These are phyloP conservation scores for Poecilia gillii DNA, from an alignment of 2,797 vertebrate species.

Conservation along the genomic window DNA sequence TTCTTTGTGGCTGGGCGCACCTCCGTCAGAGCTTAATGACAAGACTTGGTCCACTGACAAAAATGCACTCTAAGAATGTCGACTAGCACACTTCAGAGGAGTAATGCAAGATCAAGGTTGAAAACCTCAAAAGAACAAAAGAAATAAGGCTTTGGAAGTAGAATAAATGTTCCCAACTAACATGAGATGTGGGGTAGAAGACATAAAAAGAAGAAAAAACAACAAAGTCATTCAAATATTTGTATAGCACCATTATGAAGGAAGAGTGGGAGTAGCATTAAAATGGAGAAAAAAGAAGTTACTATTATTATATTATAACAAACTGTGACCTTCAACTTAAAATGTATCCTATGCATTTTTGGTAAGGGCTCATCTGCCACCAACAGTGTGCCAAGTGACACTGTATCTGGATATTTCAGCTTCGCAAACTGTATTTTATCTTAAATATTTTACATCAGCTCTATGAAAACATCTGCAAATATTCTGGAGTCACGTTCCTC, in stretches of 20 bases:
- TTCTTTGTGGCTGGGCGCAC: constrained; percentile 62
- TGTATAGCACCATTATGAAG: not conserved
- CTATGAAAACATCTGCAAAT: not conserved
- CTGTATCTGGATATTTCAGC: not conserved
- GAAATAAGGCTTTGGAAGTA: not conserved
- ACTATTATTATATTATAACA: not conserved
- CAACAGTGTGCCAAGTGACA: not conserved
- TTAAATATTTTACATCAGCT: not conserved
- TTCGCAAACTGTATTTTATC: not conserved
- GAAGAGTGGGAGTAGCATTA: not conserved
- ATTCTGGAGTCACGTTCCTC: not conserved
- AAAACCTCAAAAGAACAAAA: not conserved
- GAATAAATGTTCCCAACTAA: not conserved
- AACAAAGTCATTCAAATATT: not conserved
- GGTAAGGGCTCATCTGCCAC: not conserved
- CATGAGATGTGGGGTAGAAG: not conserved
- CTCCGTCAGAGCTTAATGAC: constrained; percentile 63
- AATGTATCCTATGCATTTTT: not conserved
- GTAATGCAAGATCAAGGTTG: constrained; percentile 20
- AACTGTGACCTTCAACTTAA: not conserved
- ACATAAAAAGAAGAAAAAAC: not conserved
- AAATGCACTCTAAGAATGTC: constrained; percentile 44
- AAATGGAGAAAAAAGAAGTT: not conserved
- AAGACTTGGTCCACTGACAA: constrained; percentile 45
- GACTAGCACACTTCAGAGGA: constrained; percentile 46